Base-by-base conservation (phyloP, 2,797 vertebrate genomes). In the Oophaga sylvatica region DNA sequence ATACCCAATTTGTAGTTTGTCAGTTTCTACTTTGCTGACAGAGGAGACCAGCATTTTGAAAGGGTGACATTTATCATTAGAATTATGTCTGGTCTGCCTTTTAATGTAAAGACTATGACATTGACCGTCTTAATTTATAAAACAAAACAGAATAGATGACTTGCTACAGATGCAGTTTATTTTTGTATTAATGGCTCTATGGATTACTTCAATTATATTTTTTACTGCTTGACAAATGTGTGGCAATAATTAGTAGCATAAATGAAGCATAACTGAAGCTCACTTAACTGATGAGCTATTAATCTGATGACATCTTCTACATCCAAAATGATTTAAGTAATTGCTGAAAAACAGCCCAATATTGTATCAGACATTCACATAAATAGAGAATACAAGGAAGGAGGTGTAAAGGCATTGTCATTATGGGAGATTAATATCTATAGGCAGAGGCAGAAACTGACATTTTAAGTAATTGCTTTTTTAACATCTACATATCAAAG, bases 181-280 rank as follows among this genome's bases (percentile, higher is more conserved):
- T 70, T 85, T 85, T 80, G n/a, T 86, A 83, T 78, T 89, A 86
- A 89, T 89, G 84, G 83, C 73, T 80, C 76, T 81, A 87, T 87
- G 65, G 75, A 79, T 87, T 86, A 75, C 56, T 83, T 87, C 84
- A 83, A 89, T 86, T 86, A 80, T 71, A 86, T 88, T 91, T 79
- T 90, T 78, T 91, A 87, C n/a, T 85, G n/a, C 31, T 79, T 89
- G 87, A 88, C 75, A 90, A 88, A 82, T 79, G 87, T 80, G 86
- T 53, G 79, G 5, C 20, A 89, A 89, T 89, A 63, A 90, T 88
- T 88, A 90, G 19, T 56, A 87, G 81, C 53, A 76, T 76, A 81
- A 91, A 87, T 86, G 68, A 90, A 89, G 20, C 2, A 83, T 77
- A 89, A 90, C 53, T 89, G 73, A 89, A 90, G 89, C 56, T 71